Base-by-base conservation (phyloP, 2,888 invertebrate genomes). In the Onchidella celtica region DNA sequence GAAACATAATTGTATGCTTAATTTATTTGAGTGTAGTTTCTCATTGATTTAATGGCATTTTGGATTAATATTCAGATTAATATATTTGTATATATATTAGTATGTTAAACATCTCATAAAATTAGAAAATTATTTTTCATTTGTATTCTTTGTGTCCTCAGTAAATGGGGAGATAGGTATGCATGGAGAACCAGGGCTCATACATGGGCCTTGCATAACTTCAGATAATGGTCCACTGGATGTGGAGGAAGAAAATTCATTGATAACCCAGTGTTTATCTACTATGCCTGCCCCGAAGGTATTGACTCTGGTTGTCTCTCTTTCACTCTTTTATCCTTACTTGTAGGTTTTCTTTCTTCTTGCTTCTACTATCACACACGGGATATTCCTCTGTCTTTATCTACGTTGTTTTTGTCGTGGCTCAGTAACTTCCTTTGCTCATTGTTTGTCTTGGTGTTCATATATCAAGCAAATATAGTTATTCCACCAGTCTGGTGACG, bases 201-300 rank as follows among this genome's bases (percentile, higher is more conserved):
- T 74, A 66, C 79, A 47, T 73, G 81, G 63, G 24, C 83, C 63
- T 17, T 65, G 80, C 36, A 80, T 55, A 21, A 24, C 59, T 17
- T 68, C 79, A 73, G 85, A 86, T 63, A 85, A 86, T 74, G 86
- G 86, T 14, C 84, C 83, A 34, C 79, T 87, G 66, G 91, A 92
- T 59, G 66, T 89, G 36, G 92, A 91, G 75, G 92, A 92, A 79
- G 91, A 91, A 74, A 86, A 88, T 57, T 85, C 87, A 47, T 81
- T 89, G 40, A 84, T 92, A 47, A 86, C 88, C 57, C 88, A 90
- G 59, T 86, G 88, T 57, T 87, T 92, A 73, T 90, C 91, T 40
- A 88, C 88, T 74, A 90, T 92, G 90, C 89, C 88, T 74, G 86
- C 86, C 57, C 92, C 92, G 66, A 89, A 90, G 89, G 92, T 92